Evolutionary conservation across 2,888 invertebrate genomes (phyloP).

Genomic region (Thalpophila matura): DNA sequence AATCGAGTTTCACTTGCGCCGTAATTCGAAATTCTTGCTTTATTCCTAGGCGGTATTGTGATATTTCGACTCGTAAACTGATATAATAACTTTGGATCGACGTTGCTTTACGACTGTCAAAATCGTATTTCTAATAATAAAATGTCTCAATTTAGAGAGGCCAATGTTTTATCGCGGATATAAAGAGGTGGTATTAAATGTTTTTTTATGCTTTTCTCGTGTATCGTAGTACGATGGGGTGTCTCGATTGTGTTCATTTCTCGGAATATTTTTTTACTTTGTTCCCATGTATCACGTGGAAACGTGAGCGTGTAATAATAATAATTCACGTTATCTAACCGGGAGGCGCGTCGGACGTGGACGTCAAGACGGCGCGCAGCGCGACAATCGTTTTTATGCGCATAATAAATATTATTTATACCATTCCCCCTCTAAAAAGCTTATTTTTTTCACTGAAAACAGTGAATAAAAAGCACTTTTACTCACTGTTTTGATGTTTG

Average conservation of each 20-base stretch:
- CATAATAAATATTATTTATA: conserved; percentile 72
- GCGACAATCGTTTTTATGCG: conserved; percentile 69
- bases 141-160: conserved; percentile 88
- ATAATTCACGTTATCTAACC: conserved; percentile 79
- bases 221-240: conserved; percentile 78
- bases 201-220: conserved; percentile 77
- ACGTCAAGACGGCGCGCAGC: conserved; percentile 63
- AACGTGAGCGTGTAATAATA: conserved; percentile 75
- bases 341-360: conserved; percentile 72
- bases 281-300: conserved; percentile 67
- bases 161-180: conserved; percentile 85
- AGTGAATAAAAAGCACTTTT: too few species aligned
- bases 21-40: conserved; percentile 64
- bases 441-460: too few species aligned
- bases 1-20: conserved; percentile 51
- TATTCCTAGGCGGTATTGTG: conserved; percentile 75
- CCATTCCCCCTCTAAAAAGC: too few species aligned
- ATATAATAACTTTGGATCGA: conserved; percentile 83
- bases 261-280: conserved; percentile 46
- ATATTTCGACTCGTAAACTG: conserved; percentile 85
- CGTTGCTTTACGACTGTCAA: conserved; percentile 86
- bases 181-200: conserved; percentile 84
- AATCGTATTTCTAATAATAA: conserved; percentile 90
- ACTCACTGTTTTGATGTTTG: too few species aligned
- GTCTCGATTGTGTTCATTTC: conserved; percentile 66